Percentiles rank a stretch among this genome's conserved stretches.
Conservation (phyloP, 2,888 invertebrate genomes). For the Mythimna pallens region DNA sequence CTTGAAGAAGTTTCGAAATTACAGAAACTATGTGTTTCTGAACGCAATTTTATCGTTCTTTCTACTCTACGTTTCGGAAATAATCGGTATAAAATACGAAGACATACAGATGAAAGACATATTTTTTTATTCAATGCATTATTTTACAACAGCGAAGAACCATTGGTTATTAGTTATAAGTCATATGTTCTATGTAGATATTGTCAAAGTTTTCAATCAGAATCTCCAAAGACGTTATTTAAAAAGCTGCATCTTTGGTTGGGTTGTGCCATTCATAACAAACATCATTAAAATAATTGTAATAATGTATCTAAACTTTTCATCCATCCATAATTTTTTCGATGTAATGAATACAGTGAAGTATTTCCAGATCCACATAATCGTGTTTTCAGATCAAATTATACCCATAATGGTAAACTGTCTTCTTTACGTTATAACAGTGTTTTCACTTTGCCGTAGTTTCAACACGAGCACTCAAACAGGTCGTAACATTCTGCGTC, state of each 20-base stretch:
- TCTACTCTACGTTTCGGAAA: background rate
- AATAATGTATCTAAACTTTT: too few species aligned
- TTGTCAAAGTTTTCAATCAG: slow-evolving; percentile 9
- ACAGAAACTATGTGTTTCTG: slow-evolving; percentile 22
- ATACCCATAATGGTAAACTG: background rate
- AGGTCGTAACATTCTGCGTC: slow-evolving; percentile 8
- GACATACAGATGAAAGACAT: too few species aligned
- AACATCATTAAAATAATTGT: background rate
- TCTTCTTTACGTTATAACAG: background rate
- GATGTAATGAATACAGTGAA: too few species aligned
- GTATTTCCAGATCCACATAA: too few species aligned
- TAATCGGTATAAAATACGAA: too few species aligned
- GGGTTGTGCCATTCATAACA: slow-evolving; percentile 10
- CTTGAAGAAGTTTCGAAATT: background rate
- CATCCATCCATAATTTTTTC: too few species aligned
- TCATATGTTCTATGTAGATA: slow-evolving; percentile 15
- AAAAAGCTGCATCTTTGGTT: slow-evolving; percentile 14
- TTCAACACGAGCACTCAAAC: background rate
- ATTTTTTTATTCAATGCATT: background rate
- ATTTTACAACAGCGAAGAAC: background rate
- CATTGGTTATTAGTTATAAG: slow-evolving; percentile 6
- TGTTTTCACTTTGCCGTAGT: slow-evolving; percentile 11
- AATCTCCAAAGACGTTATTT: background rate
- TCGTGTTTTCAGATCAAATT: background rate
- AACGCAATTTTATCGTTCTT: slow-evolving; percentile 2